Evolutionary conservation across 2,113 vertebrate species (phyloP), one percentile per base, ranked within the genome.

Genomic region (Hemiscyllium ocellatum): DNA sequence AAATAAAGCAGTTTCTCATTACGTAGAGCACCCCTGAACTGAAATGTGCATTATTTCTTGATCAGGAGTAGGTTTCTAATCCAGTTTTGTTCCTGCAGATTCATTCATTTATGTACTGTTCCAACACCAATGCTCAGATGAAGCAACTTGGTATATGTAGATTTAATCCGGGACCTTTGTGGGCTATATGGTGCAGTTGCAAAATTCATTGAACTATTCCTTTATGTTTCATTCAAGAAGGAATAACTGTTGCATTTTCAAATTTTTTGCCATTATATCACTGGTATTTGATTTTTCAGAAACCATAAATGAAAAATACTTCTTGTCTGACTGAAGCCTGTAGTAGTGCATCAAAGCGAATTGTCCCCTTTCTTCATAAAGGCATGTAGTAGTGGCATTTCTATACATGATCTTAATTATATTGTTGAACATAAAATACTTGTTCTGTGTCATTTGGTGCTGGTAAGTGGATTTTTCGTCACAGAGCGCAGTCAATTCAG

Each of bases 371-470:
- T 65, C 61, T 68, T 94, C 56, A n/a, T 68, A 94, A 94, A 94
- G 29, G 33, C 65, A 0, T 68, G 65, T 24, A 50, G 7, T 33
- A 65, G 37, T 66, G 33, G 65, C 65, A 68, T 68, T 94, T 94
- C n/a, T 33, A 22, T 68, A 94, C n/a, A 24, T 68, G 65, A 94
- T 94, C n/a, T 65, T 94, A 94, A 94, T 94, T 94, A 37, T n/a
- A 94, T 68, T 3, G 19, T n/a, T 15, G 17, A 26, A 61, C 52
- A 90, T 33, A 61, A 94, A 68, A 68, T 68, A 68, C n/a, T 68
- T 20, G 26, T 65, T 89, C 22, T 94, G 61, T 94, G 37, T 33
- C 24, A 1, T 68, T 2, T 93, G 33, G 90, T 68, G n/a, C 50
- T 42, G 65, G 3, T 68, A 94, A 94, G n/a, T 94, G 90, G 33